Evolutionary conservation across 1,140 invertebrate genomes (phyloP).

Genomic region (Dolichoris vasculosae): DNA sequence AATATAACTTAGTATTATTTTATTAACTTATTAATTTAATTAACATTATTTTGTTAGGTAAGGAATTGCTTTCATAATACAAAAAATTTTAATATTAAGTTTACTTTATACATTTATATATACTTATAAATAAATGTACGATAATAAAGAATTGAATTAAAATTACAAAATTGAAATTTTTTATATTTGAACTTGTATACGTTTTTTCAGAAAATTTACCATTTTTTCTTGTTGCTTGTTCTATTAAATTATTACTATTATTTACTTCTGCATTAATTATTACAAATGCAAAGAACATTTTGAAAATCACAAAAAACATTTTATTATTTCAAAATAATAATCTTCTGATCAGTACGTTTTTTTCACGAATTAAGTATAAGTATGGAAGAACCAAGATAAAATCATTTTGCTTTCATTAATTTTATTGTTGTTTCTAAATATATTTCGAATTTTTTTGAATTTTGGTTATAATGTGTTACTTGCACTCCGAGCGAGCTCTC

Average conservation of each 20-base stretch:
- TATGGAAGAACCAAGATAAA: constrained; percentile 15
- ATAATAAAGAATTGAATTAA: no score
- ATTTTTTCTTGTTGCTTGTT: not conserved
- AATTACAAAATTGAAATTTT: no score
- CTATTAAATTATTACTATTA: not conserved
- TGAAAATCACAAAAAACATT: not conserved
- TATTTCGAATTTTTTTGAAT: constrained; percentile 37
- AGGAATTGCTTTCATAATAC: no score
- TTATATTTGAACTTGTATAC: not conserved
- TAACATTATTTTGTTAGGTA: no score
- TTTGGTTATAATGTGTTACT: no score
- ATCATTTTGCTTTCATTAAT: constrained; percentile 7
- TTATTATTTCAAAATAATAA: not conserved
- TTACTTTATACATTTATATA: no score
- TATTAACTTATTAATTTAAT: no score
- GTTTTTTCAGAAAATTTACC: constrained; percentile 2
- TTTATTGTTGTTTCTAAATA: constrained; percentile 40
- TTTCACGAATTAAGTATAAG: not conserved
- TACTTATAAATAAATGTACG: no score
- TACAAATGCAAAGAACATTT: not conserved
- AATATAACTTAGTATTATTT: no score
- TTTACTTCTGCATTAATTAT: not conserved
- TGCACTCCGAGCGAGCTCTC: not conserved
- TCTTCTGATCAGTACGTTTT: constrained; percentile 1
- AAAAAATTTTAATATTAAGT: no score